phyloP scores from a whole-genome alignment of 2,888 invertebrate genomes.

The Sinotaia quadrata region DNA sequence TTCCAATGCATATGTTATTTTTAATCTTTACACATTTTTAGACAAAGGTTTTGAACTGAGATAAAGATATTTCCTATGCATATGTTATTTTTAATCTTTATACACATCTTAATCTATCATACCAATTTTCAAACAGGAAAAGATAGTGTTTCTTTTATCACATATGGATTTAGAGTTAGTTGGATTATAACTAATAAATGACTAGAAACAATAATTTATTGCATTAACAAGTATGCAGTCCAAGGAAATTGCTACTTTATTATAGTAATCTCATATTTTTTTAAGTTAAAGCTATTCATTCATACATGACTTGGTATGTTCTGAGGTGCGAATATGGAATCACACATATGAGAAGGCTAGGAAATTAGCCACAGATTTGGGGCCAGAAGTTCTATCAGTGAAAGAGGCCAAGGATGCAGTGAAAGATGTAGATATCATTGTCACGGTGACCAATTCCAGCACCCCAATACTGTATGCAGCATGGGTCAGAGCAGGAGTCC shows the following conservation, averaged over 20 bases:
- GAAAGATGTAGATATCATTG: conserved; percentile 77
- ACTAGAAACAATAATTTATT: neutral
- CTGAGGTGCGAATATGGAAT: conserved; percentile 76
- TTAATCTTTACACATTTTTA: too few species aligned
- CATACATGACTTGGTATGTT: neutral
- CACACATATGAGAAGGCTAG: conserved; percentile 69
- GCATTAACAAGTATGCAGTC: neutral
- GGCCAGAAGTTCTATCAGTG: conserved; percentile 58
- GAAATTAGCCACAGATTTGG: conserved; percentile 67
- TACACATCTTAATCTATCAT: too few species aligned
- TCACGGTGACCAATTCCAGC: conserved; percentile 76
- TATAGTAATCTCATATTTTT: neutral
- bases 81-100: too few species aligned
- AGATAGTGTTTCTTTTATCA: too few species aligned
- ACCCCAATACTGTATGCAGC: conserved; percentile 75
- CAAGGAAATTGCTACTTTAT: neutral
- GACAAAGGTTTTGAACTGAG: too few species aligned
- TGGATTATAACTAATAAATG: too few species aligned
- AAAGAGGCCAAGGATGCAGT: conserved; percentile 74
- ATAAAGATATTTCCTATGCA: too few species aligned
- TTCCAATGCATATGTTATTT: too few species aligned
- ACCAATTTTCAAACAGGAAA: too few species aligned
- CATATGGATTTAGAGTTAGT: too few species aligned
- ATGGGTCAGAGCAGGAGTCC: conserved; percentile 76
- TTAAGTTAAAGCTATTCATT: neutral